Evolutionary conservation across 2,888 invertebrate genomes (phyloP).

Genomic region (Nesidiocoris tenuis): DNA sequence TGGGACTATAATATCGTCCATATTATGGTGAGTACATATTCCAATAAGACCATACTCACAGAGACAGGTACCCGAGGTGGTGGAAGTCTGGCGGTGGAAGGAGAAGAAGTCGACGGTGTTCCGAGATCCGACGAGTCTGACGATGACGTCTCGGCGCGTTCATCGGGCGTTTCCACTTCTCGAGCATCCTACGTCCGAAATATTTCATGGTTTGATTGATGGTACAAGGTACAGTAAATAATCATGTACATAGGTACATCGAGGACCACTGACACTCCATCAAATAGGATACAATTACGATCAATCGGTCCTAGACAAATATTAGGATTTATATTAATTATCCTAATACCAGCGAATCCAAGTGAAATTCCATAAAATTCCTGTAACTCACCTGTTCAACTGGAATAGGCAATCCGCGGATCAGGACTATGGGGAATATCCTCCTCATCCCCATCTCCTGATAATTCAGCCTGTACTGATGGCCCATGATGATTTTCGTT

Average conservation of each 20-base stretch:
- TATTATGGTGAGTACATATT: too few species aligned
- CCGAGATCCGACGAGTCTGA: not conserved
- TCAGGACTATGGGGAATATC: constrained; percentile 11
- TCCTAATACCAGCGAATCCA: too few species aligned
- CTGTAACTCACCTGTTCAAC: not conserved
- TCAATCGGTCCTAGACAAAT: too few species aligned
- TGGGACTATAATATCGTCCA: too few species aligned
- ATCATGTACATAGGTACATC: too few species aligned
- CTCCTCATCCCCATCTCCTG: constrained; percentile 7
- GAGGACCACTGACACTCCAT: too few species aligned
- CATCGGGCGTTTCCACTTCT: not conserved
- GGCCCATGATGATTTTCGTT: constrained; percentile 1
- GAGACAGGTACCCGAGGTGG: not conserved
- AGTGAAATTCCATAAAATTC: too few species aligned
- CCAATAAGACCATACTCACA: too few species aligned
- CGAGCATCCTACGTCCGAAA: not conserved
- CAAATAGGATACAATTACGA: too few species aligned
- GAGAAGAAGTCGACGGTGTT: not conserved
- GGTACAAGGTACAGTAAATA: too few species aligned
- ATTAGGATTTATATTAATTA: too few species aligned
- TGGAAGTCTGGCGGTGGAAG: not conserved
- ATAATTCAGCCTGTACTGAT: not conserved
- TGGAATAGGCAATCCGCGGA: constrained; percentile 1
- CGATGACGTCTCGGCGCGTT: not conserved
- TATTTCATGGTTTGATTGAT: too few species aligned